A percentile compares a stretch with the other conserved stretches of the same genome.
phyloP scores from a whole-genome alignment of 1,140 invertebrate species.

The Trichonephila inaurata region DNA sequence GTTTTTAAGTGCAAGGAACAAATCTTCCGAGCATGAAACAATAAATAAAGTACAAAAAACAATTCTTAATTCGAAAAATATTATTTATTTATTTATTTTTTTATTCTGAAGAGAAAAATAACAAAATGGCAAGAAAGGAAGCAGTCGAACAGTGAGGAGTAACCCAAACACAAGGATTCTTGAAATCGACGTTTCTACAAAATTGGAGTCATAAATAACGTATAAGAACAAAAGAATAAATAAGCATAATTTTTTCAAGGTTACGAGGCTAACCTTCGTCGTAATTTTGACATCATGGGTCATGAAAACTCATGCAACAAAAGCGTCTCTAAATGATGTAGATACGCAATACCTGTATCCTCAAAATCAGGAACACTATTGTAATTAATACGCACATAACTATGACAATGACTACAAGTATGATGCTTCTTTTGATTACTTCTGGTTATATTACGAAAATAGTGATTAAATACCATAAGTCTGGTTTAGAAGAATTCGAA shows the following conservation, averaged over 20 bases:
- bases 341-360: neutral
- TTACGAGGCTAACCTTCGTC: neutral
- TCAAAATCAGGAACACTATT: neutral
- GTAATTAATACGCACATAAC: neutral
- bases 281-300: neutral
- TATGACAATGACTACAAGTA: neutral
- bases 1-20: no score
- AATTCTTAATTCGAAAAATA: neutral
- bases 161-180: neutral
- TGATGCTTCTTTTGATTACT: neutral
- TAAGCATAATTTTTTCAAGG: neutral
- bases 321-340: neutral
- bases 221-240: constrained; percentile 12
- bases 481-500: neutral
- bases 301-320: neutral
- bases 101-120: neutral
- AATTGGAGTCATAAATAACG: neutral
- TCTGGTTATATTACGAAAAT: neutral
- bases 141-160: neutral
- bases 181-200: neutral
- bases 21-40: no score
- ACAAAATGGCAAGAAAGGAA: neutral
- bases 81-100: neutral
- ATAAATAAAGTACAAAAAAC: neutral
- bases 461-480: neutral